Conservation (phyloP, 2,113 vertebrate genomes). For the Falco punctatus region DNA sequence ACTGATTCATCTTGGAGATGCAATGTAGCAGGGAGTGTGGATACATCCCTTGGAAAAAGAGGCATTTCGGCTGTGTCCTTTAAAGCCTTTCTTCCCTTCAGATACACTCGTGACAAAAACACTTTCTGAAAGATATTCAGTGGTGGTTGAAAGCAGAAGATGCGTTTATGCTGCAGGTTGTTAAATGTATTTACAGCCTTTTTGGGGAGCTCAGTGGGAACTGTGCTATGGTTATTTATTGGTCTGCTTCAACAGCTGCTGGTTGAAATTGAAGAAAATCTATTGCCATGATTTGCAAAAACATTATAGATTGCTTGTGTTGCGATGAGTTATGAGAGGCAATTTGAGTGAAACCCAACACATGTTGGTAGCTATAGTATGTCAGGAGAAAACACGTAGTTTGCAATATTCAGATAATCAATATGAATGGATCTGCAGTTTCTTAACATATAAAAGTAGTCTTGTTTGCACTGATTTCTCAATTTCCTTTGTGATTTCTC, state of each 20-base stretch:
- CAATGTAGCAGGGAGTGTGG: neutral
- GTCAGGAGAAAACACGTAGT: neutral
- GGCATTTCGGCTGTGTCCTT: neutral
- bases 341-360: conserved; percentile 20
- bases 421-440: neutral
- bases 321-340: neutral
- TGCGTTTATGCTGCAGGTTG: conserved; percentile 53
- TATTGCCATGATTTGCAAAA: conserved; percentile 44
- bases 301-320: conserved; percentile 23
- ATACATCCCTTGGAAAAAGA: neutral
- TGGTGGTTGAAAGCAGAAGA: conserved; percentile 24
- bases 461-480: neutral
- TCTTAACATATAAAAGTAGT: neutral
- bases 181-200: conserved; percentile 65
- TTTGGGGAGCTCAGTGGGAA: conserved; percentile 29
- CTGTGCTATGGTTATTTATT: conserved; percentile 35
- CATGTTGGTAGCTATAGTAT: neutral
- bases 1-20: conserved; percentile 34
- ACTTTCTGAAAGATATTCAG: conserved; percentile 41
- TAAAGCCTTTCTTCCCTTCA: conserved; percentile 6
- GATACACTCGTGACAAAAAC: neutral
- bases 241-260: conserved; percentile 46
- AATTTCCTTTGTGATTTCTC: neutral
- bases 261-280: conserved; percentile 65
- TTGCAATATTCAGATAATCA: conserved; percentile 5